Evolutionary conservation across 2,888 invertebrate genomes (phyloP).

Genomic region (Drosophila longiperda): DNA sequence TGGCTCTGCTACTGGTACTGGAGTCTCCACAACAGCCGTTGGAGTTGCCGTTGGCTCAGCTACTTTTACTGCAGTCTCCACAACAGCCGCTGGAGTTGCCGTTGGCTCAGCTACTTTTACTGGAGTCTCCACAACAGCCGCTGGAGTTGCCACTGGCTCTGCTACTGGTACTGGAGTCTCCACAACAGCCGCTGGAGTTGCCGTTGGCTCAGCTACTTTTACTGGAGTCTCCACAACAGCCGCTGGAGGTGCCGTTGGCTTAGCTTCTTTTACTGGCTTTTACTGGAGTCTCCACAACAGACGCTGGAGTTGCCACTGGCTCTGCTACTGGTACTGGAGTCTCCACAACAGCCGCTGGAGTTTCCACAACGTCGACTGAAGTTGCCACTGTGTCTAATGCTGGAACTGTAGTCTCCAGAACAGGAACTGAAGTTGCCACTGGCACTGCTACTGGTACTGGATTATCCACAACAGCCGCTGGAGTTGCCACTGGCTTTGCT

Average conservation of each 20-base stretch:
- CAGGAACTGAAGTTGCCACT: background rate
- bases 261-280: background rate
- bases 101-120: background rate
- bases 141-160: background rate
- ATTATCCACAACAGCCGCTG: background rate
- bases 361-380: background rate
- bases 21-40: background rate
- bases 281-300: background rate
- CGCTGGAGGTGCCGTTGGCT: background rate
- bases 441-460: background rate
- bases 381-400: background rate
- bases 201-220: no score
- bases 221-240: background rate
- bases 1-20: background rate
- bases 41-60: background rate
- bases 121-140: background rate
- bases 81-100: background rate
- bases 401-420: background rate
- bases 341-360: background rate
- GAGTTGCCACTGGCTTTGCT: background rate
- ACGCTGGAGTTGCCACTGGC: background rate
- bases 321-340: background rate
- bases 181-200: background rate
- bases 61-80: background rate
- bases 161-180: background rate